These are phyloP conservation scores for Protophormia terraenovae DNA, from an alignment of 2,888 invertebrate species.

Conservation along the genomic window DNA sequence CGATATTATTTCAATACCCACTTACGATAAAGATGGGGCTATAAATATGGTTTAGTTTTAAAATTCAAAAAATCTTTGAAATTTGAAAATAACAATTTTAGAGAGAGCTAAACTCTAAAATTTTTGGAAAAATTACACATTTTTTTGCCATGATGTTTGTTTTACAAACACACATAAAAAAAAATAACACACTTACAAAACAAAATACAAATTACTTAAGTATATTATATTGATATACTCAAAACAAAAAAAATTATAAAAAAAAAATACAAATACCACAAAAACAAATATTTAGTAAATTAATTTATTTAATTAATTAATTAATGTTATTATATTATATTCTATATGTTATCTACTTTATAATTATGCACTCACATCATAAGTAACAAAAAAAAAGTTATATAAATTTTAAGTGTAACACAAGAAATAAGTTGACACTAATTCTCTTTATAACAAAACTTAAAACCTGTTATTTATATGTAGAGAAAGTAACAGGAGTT, in stretches of 20 bases:
- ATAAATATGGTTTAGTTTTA: conserved; percentile 78
- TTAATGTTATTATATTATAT: conserved; percentile 59
- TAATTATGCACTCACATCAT: conserved; percentile 49
- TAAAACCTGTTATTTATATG: too few species aligned
- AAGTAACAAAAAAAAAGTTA: neutral
- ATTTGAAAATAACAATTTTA: neutral
- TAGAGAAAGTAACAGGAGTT: too few species aligned
- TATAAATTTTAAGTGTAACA: conserved; percentile 10
- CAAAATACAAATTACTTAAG: conserved; percentile 38
- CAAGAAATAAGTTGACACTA: too few species aligned
- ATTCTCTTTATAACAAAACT: too few species aligned
- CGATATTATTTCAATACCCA: conserved; percentile 80
- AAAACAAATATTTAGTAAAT: conserved; percentile 49
- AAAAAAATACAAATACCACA: conserved; percentile 21
- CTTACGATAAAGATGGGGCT: conserved; percentile 78
- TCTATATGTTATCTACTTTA: conserved; percentile 64
- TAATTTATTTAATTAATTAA: conserved; percentile 60
- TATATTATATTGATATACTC: conserved; percentile 65
- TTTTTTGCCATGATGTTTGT: conserved; percentile 64
- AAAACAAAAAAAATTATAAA: conserved; percentile 39
- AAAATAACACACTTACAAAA: conserved; percentile 17
- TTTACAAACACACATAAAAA: conserved; percentile 35
- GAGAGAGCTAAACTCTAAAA: conserved; percentile 9
- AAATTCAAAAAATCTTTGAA: neutral
- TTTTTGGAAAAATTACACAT: neutral